phyloP scores from a whole-genome alignment of 2,888 invertebrate species.

The Punctoribates punctum region DNA sequence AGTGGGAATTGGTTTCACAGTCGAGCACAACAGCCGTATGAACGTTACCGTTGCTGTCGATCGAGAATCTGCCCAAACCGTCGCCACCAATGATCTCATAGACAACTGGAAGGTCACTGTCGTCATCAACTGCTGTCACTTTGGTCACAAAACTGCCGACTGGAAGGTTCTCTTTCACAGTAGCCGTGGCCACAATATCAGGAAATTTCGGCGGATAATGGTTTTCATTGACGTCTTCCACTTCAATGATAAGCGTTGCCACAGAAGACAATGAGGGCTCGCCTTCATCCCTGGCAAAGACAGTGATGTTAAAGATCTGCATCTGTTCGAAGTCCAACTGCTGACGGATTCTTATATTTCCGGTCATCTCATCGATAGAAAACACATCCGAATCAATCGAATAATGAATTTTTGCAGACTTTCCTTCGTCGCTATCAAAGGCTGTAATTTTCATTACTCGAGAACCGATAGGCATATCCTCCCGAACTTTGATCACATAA shows the following conservation, averaged over 20 bases:
- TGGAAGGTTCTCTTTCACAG: conserved; percentile 71
- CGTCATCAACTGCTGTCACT: conserved; percentile 68
- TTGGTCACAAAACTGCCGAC: conserved; percentile 71
- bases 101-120: conserved; percentile 70
- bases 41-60: conserved; percentile 80
- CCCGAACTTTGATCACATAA: conserved; percentile 70
- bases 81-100: conserved; percentile 84
- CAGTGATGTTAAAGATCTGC: conserved; percentile 80
- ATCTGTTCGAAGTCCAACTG: conserved; percentile 81
- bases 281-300: conserved; percentile 80
- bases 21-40: conserved; percentile 79
- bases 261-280: conserved; percentile 68
- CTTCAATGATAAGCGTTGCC: conserved; percentile 71
- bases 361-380: conserved; percentile 76
- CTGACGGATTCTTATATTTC: conserved; percentile 74
- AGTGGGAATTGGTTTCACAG: conserved; percentile 77
- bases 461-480: conserved; percentile 83
- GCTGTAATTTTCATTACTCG: conserved; percentile 78
- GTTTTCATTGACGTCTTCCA: conserved; percentile 91
- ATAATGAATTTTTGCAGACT: conserved; percentile 75
- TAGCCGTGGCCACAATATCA: conserved; percentile 51
- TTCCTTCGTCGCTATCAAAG: conserved; percentile 78
- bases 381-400: conserved; percentile 65
- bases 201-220: conserved; percentile 74
- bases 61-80: conserved; percentile 85